phyloP scores from a whole-genome alignment of 2,113 vertebrate genomes.

The Archilochus colubris region DNA sequence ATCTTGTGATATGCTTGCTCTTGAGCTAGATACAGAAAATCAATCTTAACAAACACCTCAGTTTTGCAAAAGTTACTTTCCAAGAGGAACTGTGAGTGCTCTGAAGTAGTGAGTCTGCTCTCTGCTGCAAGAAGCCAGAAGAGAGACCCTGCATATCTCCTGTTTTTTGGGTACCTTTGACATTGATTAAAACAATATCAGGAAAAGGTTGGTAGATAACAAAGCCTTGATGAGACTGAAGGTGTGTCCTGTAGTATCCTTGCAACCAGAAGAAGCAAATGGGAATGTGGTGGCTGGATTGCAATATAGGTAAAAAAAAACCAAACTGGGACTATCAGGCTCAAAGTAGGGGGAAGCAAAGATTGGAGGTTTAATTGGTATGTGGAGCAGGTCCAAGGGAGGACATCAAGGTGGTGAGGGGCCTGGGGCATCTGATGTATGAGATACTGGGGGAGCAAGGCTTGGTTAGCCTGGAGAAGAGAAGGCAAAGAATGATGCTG shows the following conservation, averaged over 20 bases:
- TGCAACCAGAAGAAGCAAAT: not conserved
- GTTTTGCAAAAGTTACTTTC: slow-evolving; percentile 11
- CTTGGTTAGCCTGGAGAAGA: not conserved
- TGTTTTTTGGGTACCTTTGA: slow-evolving; percentile 7
- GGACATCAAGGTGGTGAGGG: not conserved
- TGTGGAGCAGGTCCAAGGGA: not conserved
- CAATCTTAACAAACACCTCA: slow-evolving; percentile 40
- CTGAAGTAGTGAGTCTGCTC: not conserved
- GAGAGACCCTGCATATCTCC: not conserved
- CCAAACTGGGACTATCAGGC: too few relatives aligned
- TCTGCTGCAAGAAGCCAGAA: not conserved
- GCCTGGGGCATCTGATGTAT: not conserved
- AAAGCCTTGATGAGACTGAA: slow-evolving; percentile 41
- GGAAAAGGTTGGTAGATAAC: slow-evolving; percentile 4
- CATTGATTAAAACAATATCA: not conserved
- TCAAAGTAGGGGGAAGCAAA: not conserved
- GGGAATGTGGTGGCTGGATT: not conserved
- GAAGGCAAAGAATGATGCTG: not conserved
- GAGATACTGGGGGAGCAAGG: not conserved
- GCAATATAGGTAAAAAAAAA: not conserved
- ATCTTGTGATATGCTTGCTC: slow-evolving; percentile 29
- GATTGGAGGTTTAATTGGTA: not conserved
- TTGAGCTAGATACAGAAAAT: slow-evolving; percentile 37
- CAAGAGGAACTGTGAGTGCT: not conserved
- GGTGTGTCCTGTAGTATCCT: not conserved